Base-by-base conservation (phyloP, 92 coral and sea anemone species). In the Nematostella vectensis region DNA sequence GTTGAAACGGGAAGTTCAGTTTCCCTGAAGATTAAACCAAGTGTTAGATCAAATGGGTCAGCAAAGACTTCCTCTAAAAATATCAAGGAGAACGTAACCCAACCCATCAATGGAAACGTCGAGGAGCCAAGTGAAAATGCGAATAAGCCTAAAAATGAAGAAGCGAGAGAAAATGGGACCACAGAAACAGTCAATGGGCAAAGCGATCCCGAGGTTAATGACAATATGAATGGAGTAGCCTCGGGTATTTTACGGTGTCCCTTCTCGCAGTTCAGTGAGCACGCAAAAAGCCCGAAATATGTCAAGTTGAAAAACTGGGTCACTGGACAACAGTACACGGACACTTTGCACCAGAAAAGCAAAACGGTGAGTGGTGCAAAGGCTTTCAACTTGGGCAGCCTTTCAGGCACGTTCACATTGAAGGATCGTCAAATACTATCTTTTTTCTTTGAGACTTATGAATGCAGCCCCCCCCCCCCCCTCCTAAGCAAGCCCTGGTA, bases 291-390 rank as follows among this genome's bases (percentile, higher is more conserved):
- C 27, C 81, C 79, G 36, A 93, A 87, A 50, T 75, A 71, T 52
- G 68, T 85, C 58, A 74, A 81, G 17, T 69, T 93, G 18, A 72
- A 74, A 50, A 86, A 93, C 61, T 65, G 86, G 67, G 55, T 71
- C 15, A 76, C 88, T 23, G 88, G 82, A 3, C 70, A 76, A 27
- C 85, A 81, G 67, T 39, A 58, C 10, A 86, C 89, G 28, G 99
- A 93, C 47, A 93, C 96, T 12, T 74, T 93, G 18, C 99, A 93
- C 57, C 93, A 81, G 48, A 83, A 81, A 48, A 63, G 70, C 18
- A 29, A 36, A 11, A 27, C 58, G 3, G 87, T 79, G 58, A 72
- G 72, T 67, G 49, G 19, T 24, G 27, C 13, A 9, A 9, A 13
- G n/a, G n/a, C n/a, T n/a, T n/a, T n/a, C n/a, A n/a, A n/a, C n/a